phyloP scores from a whole-genome alignment of 2,797 vertebrate genomes.

The Coluber constrictor region DNA sequence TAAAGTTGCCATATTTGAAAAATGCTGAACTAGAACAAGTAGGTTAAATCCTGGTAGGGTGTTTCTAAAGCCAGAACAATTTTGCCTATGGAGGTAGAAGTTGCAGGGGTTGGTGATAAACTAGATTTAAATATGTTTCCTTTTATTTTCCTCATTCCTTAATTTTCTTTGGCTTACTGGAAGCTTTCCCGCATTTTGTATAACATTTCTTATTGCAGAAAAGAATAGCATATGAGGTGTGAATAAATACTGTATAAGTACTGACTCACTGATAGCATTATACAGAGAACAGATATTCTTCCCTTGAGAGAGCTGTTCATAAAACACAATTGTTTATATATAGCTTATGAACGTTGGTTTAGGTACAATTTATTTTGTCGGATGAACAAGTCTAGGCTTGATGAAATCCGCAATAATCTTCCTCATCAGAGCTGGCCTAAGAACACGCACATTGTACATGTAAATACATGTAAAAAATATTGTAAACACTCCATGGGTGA shows the following conservation, averaged over 20 bases:
- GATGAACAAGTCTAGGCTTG: background rate
- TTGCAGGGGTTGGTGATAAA: background rate
- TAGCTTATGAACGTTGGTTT: background rate
- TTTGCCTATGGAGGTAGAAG: background rate
- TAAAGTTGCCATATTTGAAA: background rate
- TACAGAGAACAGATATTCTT: background rate
- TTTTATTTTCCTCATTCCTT: background rate
- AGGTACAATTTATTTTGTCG: background rate
- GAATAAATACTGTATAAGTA: background rate
- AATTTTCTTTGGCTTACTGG: background rate
- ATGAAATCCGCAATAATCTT: background rate
- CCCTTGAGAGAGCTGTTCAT: background rate
- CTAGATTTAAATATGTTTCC: background rate
- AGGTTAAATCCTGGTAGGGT: background rate
- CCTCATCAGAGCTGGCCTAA: background rate
- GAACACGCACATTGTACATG: background rate
- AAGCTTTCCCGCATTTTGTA: background rate
- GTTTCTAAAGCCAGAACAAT: background rate
- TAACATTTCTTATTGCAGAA: background rate
- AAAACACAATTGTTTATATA: background rate
- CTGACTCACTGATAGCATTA: background rate
- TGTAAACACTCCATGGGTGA: background rate
- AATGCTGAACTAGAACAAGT: background rate
- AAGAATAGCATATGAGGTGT: background rate
- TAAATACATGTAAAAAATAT: background rate